Conservation (phyloP, 2,113 vertebrate species). For the Zosterops borbonicus region DNA sequence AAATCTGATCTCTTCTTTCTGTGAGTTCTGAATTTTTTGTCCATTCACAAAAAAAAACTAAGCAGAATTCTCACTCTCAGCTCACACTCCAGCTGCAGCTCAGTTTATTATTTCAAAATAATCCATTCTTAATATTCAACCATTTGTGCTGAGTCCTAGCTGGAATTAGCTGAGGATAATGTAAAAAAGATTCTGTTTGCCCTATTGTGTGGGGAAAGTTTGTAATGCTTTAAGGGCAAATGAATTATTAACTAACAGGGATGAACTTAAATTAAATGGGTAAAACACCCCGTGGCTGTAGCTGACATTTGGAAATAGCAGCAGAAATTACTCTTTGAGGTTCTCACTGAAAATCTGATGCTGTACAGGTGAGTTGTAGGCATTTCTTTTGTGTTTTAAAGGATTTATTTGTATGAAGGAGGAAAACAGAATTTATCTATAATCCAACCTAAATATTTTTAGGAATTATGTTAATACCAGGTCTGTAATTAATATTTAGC, state of each 20-base stretch:
- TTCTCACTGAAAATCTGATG: background rate
- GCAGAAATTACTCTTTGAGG: background rate
- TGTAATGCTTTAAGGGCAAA: background rate
- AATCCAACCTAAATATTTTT: background rate
- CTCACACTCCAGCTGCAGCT: background rate
- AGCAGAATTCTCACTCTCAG: background rate
- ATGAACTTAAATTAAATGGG: background rate
- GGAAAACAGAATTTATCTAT: fast-evolving
- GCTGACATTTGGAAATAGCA: background rate
- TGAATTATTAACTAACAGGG: constrained; percentile 18
- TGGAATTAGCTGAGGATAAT: background rate
- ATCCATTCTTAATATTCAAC: background rate
- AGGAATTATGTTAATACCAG: background rate
- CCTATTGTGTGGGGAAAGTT: background rate
- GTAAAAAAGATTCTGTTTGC: background rate
- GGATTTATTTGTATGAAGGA: background rate
- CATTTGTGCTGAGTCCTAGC: background rate
- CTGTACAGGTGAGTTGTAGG: fast-evolving
- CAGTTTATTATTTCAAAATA: background rate
- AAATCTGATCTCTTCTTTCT: background rate
- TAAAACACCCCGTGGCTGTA: background rate
- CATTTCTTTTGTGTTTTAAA: background rate
- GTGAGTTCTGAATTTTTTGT: background rate
- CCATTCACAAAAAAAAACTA: background rate
- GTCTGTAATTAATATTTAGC: background rate